Base-by-base conservation (phyloP, 2,888 invertebrate genomes). In the Ormyrus rosae region DNA sequence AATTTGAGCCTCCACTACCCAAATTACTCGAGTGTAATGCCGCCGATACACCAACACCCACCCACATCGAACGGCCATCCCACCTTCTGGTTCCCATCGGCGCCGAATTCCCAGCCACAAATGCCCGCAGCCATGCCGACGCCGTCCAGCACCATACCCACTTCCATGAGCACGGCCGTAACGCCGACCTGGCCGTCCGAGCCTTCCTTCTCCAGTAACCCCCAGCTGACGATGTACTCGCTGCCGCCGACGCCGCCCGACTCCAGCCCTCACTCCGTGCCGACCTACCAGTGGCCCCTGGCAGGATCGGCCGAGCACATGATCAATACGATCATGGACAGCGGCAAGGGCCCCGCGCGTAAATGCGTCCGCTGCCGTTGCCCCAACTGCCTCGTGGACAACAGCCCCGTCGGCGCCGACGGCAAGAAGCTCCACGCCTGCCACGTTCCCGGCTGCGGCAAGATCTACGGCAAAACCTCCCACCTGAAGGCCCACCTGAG, bases 401-500 rank as follows among this genome's bases (percentile, higher is more conserved):
- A 95, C 89, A 92, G 84, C 89, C 96, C 93, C 85, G 96, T 93
- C 90, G 95, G 92, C 88, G 95, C 92, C 89, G 97, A 94, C 92
- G 96, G 94, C 85, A 96, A 95, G 92, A 96, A 94, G 90, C 95
- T 93, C 91, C 97, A 97, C 90, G 94, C 95, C 64, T 97, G 97
- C 87, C 96, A 97, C 90, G 94, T 96, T 58, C 95, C 96, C 1
- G 97, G 96, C 63, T 98, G 98, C 89, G 94, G 94, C 80, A 95
- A 96, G 87, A 95, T 97, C 13, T 99, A 98, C 91, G 97, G 96
- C 11, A 98, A 98, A 91, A 97, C 98, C 0, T 98, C 98, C 0
- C 98, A 99, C 89, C 91, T 99, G 82, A 97, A 97, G 91, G 97
- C 97, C 0, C 97, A 97, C 90, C 92, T 97, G 4, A 86, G 98